phyloP scores from a whole-genome alignment of 1,140 invertebrate species.

The Araneus ventricosus region DNA sequence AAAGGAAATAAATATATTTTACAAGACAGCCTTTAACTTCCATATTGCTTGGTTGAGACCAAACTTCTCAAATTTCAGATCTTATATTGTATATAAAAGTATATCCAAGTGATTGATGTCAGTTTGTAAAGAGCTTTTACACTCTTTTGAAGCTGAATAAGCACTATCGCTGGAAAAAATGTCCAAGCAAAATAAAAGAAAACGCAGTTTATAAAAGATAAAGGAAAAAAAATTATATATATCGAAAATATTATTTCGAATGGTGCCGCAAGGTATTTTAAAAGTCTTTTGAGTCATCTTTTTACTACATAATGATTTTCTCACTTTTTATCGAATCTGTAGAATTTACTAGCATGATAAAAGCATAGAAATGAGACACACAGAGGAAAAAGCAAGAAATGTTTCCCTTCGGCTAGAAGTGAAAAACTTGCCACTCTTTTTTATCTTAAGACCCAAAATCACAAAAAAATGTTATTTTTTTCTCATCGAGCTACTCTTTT shows the following conservation, averaged over 20 bases:
- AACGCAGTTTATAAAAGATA: too few relatives aligned
- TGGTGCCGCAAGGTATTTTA: neutral
- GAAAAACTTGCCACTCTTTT: neutral
- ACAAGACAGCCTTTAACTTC: too few relatives aligned
- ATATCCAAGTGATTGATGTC: too few relatives aligned
- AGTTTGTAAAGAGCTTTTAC: too few relatives aligned
- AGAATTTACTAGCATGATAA: neutral
- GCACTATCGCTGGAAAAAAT: too few relatives aligned
- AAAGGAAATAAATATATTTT: too few relatives aligned
- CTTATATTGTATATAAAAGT: too few relatives aligned
- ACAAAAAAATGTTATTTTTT: neutral
- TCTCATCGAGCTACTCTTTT: neutral
- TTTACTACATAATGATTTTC: neutral
- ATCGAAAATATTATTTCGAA: neutral
- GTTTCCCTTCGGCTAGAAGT: neutral
- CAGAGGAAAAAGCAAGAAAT: neutral
- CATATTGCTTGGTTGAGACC: too few relatives aligned
- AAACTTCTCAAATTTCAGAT: too few relatives aligned
- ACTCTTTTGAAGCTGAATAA: too few relatives aligned
- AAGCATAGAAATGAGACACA: neutral
- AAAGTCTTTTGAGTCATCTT: neutral
- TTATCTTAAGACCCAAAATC: neutral
- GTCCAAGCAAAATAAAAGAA: too few relatives aligned
- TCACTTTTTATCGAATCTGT: neutral
- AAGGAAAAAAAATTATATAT: too few relatives aligned